Base-by-base conservation (phyloP, 1,140 invertebrate species). In the Eueides isabella region DNA sequence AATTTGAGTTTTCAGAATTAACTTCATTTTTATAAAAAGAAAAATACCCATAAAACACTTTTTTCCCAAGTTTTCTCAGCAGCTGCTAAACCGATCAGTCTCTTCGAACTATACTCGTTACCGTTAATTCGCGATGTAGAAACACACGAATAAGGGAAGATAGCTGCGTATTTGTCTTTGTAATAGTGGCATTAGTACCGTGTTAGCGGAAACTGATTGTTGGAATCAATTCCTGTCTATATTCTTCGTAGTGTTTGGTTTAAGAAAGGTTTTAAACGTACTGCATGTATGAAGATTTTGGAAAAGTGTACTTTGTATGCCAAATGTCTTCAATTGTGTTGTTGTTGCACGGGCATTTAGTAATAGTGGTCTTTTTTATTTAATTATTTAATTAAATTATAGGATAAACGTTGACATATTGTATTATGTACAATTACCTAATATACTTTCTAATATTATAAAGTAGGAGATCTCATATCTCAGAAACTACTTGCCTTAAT, bases 101-200 rank as follows among this genome's bases (percentile, higher is more conserved):
- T 63, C 28, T 55, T 66, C 63, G 72, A 77, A 79, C 75, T 77
- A 78, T 79, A 72, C 75, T 84, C 82, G 82, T 85, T 86, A 85
- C 78, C 82, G 75, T 80, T 88, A 86, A 88, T 88, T 88, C 82
- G 79, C 83, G 78, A 85, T 81, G 86, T 83, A 81, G 80, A 85
- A 85, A 84, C 80, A 85, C 76, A 86, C 81, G 80, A 83, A 78
- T 80, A 67, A 69, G 41, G 69, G 44, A 55, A 61, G 75, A 79
- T 79, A 67, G 79, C 67, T 48, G 61, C 74, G 75, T 84, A 86
- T 89, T 86, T 84, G 83, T 89, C 84, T 82, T 64, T 30, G 81
- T 89, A 87, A 89, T 87, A 78, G 81, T 74, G 64, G 72, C 80
- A 88, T 88, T 88, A 84, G 75, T 88, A 82, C 75, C 72, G 55